phyloP scores from a whole-genome alignment of 2,888 invertebrate genomes.

The Selenia dentaria region DNA sequence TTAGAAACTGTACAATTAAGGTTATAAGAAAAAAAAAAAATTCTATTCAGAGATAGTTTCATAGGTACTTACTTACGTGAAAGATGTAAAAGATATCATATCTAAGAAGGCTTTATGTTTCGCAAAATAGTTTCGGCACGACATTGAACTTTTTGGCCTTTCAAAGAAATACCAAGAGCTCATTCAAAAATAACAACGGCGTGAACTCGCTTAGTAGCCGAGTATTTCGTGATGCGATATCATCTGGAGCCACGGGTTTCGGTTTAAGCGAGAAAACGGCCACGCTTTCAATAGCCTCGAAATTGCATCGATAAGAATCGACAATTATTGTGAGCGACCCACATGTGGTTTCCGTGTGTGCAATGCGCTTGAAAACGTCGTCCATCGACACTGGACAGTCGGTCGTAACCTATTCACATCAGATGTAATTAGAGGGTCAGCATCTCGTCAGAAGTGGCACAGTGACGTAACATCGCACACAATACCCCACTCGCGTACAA shows the following conservation, averaged over 20 bases:
- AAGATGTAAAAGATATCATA: constrained; percentile 1
- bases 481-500: constrained; percentile 46
- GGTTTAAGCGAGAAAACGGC: constrained; percentile 46
- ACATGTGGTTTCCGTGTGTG: constrained; percentile 57
- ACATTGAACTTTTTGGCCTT: constrained; percentile 21
- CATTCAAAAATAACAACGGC: constrained; percentile 21
- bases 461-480: constrained; percentile 60
- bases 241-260: constrained; percentile 40
- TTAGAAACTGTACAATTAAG: constrained; percentile 15
- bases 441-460: constrained; percentile 62
- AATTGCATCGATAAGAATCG: constrained; percentile 48
- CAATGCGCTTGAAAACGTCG: constrained; percentile 50
- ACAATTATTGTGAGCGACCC: constrained; percentile 60
- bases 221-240: constrained; percentile 41
- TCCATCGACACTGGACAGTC: constrained; percentile 54
- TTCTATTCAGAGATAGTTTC: neutral
- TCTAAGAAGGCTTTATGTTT: constrained; percentile 12
- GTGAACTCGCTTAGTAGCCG: constrained; percentile 22
- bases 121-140: constrained; percentile 21
- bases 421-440: constrained; percentile 73
- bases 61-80: neutral
- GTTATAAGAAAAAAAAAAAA: constrained; percentile 3
- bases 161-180: constrained; percentile 22
- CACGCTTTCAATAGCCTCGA: constrained; percentile 57
- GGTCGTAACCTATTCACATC: constrained; percentile 67